phyloP scores from a whole-genome alignment of 2,113 vertebrate species.

The Caranx melampygus region DNA sequence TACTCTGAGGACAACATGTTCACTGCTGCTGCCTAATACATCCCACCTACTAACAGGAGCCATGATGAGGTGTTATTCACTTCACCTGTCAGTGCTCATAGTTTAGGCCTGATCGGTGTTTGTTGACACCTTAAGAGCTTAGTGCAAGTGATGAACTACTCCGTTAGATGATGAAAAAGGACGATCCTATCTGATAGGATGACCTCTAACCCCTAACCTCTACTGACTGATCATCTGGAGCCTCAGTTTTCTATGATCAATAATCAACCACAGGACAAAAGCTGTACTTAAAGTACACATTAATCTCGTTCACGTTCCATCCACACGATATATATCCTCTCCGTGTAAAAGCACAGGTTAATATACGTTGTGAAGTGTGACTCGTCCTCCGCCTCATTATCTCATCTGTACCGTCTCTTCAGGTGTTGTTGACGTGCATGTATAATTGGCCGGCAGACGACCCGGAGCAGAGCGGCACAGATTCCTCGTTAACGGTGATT shows the following conservation, averaged over 20 bases:
- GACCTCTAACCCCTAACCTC: neutral
- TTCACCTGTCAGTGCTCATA: too few relatives aligned
- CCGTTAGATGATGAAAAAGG: too few relatives aligned
- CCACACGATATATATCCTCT: too few relatives aligned
- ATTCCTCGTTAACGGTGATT: constrained; percentile 43
- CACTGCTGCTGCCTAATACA: too few relatives aligned
- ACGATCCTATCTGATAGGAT: too few relatives aligned
- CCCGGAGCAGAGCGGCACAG: constrained; percentile 9
- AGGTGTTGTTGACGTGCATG: constrained; percentile 56
- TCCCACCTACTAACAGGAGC: too few relatives aligned
- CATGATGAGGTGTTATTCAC: too few relatives aligned
- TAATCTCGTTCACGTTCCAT: neutral
- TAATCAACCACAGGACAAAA: neutral
- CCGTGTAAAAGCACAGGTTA: too few relatives aligned
- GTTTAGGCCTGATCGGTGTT: too few relatives aligned
- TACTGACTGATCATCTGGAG: neutral
- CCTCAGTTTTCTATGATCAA: neutral
- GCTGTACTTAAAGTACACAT: neutral
- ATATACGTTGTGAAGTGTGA: neutral
- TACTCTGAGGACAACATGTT: too few relatives aligned
- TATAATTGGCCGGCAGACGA: constrained; percentile 38
- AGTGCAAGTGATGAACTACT: too few relatives aligned
- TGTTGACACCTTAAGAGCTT: too few relatives aligned
- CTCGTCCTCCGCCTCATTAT: constrained; percentile 23
- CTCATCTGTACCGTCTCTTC: constrained; percentile 19